These are phyloP conservation scores for Procavia capensis DNA, from an alignment of 2,113 vertebrate species.

Conservation along the genomic window DNA sequence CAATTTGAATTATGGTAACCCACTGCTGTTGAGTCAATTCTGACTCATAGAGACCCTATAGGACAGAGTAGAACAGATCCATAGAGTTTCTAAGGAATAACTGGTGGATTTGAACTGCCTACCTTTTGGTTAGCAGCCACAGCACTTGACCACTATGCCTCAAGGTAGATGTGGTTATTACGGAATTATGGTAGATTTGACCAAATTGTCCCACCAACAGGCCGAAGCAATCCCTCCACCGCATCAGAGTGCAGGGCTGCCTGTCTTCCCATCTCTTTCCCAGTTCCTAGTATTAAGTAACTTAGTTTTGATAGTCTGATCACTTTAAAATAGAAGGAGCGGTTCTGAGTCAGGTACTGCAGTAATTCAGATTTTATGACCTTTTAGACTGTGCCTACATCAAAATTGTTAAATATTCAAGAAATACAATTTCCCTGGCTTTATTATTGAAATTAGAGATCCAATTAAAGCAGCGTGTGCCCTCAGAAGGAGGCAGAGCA, in stretches of 20 bases:
- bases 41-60: no score
- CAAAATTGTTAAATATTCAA: slow-evolving; percentile 48
- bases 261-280: neutral
- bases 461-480: neutral
- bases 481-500: neutral
- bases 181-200: neutral
- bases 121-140: no score
- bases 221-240: neutral
- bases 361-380: slow-evolving; percentile 35
- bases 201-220: slow-evolving; percentile 18
- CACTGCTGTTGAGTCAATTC: no score
- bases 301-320: neutral
- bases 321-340: slow-evolving; percentile 24
- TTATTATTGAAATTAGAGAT: neutral
- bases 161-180: no score
- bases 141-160: no score
- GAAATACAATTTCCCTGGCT: neutral
- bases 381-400: neutral
- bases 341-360: neutral
- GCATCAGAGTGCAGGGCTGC: neutral
- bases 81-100: no score
- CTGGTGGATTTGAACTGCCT: no score
- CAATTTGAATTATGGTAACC: neutral
- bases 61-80: no score
- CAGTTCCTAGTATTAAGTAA: neutral